Conservation (phyloP, 2,113 vertebrate genomes). For the Cygnus buccinator region DNA sequence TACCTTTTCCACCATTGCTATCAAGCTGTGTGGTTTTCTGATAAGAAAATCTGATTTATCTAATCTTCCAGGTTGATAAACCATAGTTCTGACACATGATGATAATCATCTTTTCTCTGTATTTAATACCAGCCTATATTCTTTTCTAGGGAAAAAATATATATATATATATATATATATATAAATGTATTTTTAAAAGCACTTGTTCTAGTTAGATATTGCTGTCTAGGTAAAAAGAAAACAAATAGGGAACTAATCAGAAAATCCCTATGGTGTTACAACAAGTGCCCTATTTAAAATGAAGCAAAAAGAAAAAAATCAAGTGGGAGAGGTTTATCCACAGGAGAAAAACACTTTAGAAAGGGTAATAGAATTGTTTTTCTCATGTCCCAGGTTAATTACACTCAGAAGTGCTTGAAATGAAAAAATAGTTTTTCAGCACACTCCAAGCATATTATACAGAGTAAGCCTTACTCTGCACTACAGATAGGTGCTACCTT, state of each 20-base stretch:
- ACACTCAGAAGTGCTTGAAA: conserved; percentile 74
- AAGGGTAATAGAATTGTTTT: conserved; percentile 74
- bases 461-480: conserved; percentile 46
- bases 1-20: not conserved
- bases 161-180: not conserved
- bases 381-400: conserved; percentile 76
- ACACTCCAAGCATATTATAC: conserved; percentile 53
- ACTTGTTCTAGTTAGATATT: conserved; percentile 27
- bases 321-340: conserved; percentile 66
- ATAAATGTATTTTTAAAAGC: not conserved
- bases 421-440: conserved; percentile 71
- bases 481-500: conserved; percentile 42
- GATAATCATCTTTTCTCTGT: not conserved
- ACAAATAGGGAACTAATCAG: conserved; percentile 18
- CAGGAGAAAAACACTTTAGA: conserved; percentile 69
- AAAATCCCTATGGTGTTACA: conserved; percentile 30
- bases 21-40: not conserved
- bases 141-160: not conserved
- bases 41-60: not conserved
- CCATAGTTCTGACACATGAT: not conserved
- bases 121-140: not conserved
- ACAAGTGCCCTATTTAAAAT: conserved; percentile 57
- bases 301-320: conserved; percentile 61
- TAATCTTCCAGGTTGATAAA: not conserved
- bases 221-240: conserved; percentile 46